Conservation (phyloP, 2,113 vertebrate species). For the Nannobrachium achirus region DNA sequence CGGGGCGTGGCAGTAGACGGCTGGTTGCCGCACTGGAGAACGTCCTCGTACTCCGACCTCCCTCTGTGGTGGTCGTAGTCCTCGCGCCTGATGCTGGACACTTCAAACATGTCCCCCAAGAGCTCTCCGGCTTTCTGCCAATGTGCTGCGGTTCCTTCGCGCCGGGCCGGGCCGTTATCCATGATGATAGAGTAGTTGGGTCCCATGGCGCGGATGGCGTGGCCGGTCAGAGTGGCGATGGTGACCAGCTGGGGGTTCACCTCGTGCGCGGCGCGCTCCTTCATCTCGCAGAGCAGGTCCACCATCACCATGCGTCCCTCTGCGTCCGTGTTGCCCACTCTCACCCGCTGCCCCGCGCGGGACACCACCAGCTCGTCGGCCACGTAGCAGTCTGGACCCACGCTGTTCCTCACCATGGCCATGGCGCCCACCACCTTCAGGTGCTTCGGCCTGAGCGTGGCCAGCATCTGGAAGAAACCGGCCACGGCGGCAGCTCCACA, state of each 20-base stretch:
- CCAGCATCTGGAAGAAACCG: conserved; percentile 69
- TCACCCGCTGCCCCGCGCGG: conserved; percentile 53
- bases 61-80: conserved; percentile 84
- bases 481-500: conserved; percentile 70
- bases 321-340: conserved; percentile 72
- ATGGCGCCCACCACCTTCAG: conserved; percentile 66
- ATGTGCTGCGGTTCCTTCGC: too few species aligned
- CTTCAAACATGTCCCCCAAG: conserved; percentile 81
- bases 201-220: conserved; percentile 69
- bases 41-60: conserved; percentile 84
- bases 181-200: conserved; percentile 47
- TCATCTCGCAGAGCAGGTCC: conserved; percentile 70
- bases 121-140: conserved; percentile 73
- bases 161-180: too few species aligned
- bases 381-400: conserved; percentile 70
- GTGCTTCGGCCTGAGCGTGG: conserved; percentile 64
- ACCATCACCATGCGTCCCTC: conserved; percentile 74
- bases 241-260: conserved; percentile 62
- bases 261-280: conserved; percentile 61
- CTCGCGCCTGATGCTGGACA: conserved; percentile 82
- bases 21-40: conserved; percentile 82
- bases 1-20: conserved; percentile 80
- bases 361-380: conserved; percentile 65
- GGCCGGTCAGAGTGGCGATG: conserved; percentile 72
- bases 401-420: conserved; percentile 72